Percentiles rank a stretch among this genome's conserved stretches.
Evolutionary conservation across 2,797 vertebrate genomes (phyloP).

Genomic region (Coracias cyanogaster): DNA sequence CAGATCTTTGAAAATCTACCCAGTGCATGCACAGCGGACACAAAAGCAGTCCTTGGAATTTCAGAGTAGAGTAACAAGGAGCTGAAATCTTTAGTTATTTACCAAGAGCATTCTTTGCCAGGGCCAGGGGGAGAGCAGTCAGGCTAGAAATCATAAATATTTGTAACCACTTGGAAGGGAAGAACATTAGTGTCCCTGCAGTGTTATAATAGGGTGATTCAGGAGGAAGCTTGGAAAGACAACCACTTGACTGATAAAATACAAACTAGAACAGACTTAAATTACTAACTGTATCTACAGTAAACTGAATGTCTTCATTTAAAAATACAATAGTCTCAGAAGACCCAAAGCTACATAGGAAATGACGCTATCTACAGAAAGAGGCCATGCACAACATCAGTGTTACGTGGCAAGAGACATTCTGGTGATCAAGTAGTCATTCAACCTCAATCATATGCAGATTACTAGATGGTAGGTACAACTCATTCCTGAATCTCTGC

Average conservation of each 20-base stretch:
- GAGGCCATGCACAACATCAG: conserved; percentile 62
- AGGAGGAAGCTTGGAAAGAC: conserved; percentile 33
- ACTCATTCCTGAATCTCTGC: conserved; percentile 62
- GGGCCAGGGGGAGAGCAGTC: not conserved
- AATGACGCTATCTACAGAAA: conserved; percentile 54
- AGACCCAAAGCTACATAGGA: conserved; percentile 57
- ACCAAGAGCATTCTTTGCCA: not conserved
- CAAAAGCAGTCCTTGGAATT: conserved; percentile 2
- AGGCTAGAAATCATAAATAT: not conserved
- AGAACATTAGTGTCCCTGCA: conserved; percentile 68
- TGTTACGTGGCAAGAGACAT: conserved; percentile 50
- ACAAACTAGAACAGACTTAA: not conserved
- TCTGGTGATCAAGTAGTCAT: conserved; percentile 39
- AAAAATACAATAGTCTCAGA: conserved; percentile 46
- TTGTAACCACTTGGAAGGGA: conserved; percentile 58
- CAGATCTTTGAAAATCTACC: conserved; percentile 46
- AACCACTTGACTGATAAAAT: conserved; percentile 52
- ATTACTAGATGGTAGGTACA: conserved; percentile 76
- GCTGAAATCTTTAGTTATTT: conserved; percentile 45
- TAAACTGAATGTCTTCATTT: conserved; percentile 57
- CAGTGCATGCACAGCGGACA: conserved; percentile 37
- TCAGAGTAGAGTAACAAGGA: conserved; percentile 40
- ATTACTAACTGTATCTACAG: not conserved
- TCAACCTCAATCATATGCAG: conserved; percentile 73
- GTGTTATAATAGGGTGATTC: not conserved